Base-by-base conservation (phyloP, 2,888 invertebrate genomes). In the Salpingus planirostris region DNA sequence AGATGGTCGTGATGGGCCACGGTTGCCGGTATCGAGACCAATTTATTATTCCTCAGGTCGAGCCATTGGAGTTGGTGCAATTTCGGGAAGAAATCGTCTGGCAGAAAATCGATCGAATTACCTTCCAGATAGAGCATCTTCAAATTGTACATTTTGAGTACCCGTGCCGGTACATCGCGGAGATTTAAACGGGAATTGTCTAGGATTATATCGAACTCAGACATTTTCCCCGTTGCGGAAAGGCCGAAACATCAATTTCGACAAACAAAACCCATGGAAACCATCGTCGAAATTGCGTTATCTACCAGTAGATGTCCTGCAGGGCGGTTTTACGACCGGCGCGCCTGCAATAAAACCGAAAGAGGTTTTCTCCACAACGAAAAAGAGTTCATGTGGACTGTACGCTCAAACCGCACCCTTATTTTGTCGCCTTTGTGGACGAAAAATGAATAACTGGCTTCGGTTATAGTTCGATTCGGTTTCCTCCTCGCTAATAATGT, bases 31-130 rank as follows among this genome's bases (percentile, higher is more conserved):
- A 82, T 57, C 8, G 57, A 60, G 3, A 54, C 62, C 6, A 82
- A 51, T 31, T 65, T 52, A 54, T 82, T 82, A 39, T 74, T 70
- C 46, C 81, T 67, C 5, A 79, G 50, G 52, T 81, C 81, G 5
- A 81, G 56, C 74, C 78, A 81, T 54, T 68, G 70, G 2, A 81
- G 64, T 47, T 61, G 62, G 5, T 67, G 69, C 10, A 80, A 56
- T 21, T 59, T 61, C 11, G 60, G 57, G 48, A 81, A 81, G 29
- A 81, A 64, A 43, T 74, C 68, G 2, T 71, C 68, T 0, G 78
- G 75, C 24, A 81, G 52, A 21, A 51, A 49, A 29, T 50, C 55
- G 2, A 81, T 57, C 26, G 60, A 56, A 51, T 80, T 81, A 27
- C 73, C 69, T 42, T 69, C 69, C 31, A 73, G 47, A 44, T 71